Evolutionary conservation across 2,888 invertebrate genomes (phyloP).

Genomic region (Tiphia femorata): DNA sequence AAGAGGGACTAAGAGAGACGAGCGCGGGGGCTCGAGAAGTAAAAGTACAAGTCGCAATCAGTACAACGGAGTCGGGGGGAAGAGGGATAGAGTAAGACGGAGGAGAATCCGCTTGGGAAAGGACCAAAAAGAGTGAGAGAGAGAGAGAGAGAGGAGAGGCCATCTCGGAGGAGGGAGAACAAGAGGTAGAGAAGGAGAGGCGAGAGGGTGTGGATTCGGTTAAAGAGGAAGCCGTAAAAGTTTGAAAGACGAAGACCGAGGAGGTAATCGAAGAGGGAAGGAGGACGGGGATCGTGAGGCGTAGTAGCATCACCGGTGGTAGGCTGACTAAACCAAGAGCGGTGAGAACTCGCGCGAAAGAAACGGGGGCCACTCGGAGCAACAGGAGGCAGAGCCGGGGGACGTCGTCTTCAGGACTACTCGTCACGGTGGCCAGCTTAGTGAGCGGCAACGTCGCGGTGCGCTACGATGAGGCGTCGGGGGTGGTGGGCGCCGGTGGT

Average conservation of each 20-base stretch:
- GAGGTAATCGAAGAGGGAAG: no score
- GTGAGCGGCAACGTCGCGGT: conserved; percentile 64
- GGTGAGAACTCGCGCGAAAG: no score
- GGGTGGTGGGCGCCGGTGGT: conserved; percentile 71
- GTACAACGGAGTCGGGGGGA: no score
- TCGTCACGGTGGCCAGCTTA: conserved; percentile 65
- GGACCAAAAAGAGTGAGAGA: background rate
- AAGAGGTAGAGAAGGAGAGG: no score
- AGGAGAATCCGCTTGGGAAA: background rate
- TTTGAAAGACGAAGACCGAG: no score
- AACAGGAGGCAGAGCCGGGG: conserved; percentile 23
- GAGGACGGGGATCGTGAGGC: no score
- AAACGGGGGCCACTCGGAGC: background rate
- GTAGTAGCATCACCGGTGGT: no score
- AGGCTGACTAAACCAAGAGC: no score
- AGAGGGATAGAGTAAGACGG: background rate
- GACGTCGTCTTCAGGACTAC: conserved; percentile 10
- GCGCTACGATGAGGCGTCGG: conserved; percentile 68
- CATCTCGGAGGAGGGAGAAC: background rate
- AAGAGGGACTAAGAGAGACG: background rate
- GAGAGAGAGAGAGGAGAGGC: background rate
- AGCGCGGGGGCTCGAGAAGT: no score
- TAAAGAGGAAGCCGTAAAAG: no score
- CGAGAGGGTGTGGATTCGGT: no score
- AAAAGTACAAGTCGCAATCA: no score